Evolutionary conservation across 1,140 invertebrate species (phyloP).

Genomic region (Cydia pomonella): DNA sequence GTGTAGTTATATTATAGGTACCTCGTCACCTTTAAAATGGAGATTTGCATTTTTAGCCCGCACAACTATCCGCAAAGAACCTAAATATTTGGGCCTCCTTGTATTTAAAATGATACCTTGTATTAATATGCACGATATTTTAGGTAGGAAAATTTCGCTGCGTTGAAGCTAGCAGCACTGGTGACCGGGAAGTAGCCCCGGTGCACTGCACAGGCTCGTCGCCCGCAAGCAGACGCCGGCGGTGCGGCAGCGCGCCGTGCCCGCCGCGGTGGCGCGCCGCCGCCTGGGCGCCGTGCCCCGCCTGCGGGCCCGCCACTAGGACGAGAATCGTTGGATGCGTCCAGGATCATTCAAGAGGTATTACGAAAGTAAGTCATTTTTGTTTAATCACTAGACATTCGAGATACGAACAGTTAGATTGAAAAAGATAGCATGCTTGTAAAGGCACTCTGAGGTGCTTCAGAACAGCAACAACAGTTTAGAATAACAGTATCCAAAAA

Average conservation of each 20-base stretch:
- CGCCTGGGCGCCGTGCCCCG: constrained; percentile 70
- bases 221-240: constrained; percentile 51
- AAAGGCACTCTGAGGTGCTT: no score
- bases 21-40: no score
- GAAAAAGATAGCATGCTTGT: no score
- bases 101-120: background rate
- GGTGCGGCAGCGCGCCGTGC: constrained; percentile 66
- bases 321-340: constrained; percentile 72
- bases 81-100: background rate
- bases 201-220: constrained; percentile 60
- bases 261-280: constrained; percentile 70
- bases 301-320: constrained; percentile 66
- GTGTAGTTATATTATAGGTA: no score
- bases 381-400: background rate
- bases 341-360: constrained; percentile 70
- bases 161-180: constrained; percentile 51
- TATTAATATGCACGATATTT: no score
- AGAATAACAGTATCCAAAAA: no score
- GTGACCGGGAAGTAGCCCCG: constrained; percentile 62
- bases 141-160: constrained; percentile 69
- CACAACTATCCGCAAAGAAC: background rate
- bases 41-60: no score
- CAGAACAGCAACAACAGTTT: no score
- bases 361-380: constrained; percentile 60
- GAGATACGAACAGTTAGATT: background rate